Evolutionary conservation across 2,113 vertebrate species (phyloP).

Genomic region (Nothobranchius furzeri): DNA sequence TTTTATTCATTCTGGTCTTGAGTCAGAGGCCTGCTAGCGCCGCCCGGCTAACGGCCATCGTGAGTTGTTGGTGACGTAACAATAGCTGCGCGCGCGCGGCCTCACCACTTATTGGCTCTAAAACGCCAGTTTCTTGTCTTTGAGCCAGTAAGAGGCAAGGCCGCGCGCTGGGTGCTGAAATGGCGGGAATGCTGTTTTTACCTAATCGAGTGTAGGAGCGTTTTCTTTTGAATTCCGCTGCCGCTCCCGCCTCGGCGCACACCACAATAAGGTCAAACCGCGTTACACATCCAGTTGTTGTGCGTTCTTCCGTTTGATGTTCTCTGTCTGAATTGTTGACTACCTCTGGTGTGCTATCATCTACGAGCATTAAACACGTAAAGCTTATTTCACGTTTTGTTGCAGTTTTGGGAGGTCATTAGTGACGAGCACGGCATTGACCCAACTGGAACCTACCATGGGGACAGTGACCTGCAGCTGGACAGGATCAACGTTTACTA

Average conservation of each 20-base stretch:
- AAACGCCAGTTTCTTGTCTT: conserved; percentile 51
- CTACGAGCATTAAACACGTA: too few species aligned
- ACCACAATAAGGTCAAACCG: too few species aligned
- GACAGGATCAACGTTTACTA: conserved; percentile 96
- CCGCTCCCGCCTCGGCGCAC: too few species aligned
- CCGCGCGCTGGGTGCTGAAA: conserved; percentile 36
- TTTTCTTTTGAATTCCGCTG: too few species aligned
- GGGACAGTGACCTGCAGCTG: conserved; percentile 86
- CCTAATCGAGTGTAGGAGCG: too few species aligned
- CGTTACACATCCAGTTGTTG: too few species aligned
- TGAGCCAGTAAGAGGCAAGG: conserved; percentile 52
- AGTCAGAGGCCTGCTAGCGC: conserved; percentile 28
- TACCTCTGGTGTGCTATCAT: too few species aligned
- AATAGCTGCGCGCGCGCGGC: too few species aligned
- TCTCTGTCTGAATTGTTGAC: too few species aligned
- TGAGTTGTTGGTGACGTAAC: conserved; percentile 65
- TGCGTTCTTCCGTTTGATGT: too few species aligned
- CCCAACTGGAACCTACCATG: conserved; percentile 81
- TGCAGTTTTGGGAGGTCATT: conserved; percentile 84
- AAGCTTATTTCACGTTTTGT: background rate
- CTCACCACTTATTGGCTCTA: background rate
- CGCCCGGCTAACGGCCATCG: conserved; percentile 29
- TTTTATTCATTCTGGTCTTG: too few species aligned
- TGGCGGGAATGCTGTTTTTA: conserved; percentile 6
- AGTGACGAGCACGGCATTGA: conserved; percentile 83